These are phyloP conservation scores for Hydropsyche betteni DNA, from an alignment of 2,888 invertebrate genomes.

Conservation along the genomic window DNA sequence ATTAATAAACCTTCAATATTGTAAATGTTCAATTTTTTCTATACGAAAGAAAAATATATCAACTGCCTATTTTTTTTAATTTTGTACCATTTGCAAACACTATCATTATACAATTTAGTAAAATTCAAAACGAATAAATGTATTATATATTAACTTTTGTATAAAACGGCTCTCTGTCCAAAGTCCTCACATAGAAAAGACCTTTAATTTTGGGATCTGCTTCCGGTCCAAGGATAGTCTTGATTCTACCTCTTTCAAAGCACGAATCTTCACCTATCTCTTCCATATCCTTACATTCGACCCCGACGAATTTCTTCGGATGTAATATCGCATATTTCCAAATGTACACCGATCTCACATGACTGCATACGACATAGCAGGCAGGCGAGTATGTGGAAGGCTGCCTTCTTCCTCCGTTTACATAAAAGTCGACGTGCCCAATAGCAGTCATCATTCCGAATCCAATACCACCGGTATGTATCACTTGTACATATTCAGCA, in stretches of 20 bases:
- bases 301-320: constrained; percentile 38
- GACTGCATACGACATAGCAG: constrained; percentile 44
- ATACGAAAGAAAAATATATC: too few relatives aligned
- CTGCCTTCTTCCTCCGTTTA: constrained; percentile 53
- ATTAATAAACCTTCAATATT: too few relatives aligned
- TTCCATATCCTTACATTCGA: constrained; percentile 17
- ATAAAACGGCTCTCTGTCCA: constrained; percentile 23
- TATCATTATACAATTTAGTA: too few relatives aligned
- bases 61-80: too few relatives aligned
- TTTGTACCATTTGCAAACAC: too few relatives aligned
- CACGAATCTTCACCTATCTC: constrained; percentile 34
- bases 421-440: constrained; percentile 61
- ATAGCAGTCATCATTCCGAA: constrained; percentile 61
- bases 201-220: constrained; percentile 37
- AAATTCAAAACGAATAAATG: too few relatives aligned
- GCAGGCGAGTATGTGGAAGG: neutral
- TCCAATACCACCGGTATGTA: constrained; percentile 63
- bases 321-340: constrained; percentile 42
- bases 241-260: constrained; percentile 22
- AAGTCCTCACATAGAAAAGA: constrained; percentile 37
- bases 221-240: constrained; percentile 26
- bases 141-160: constrained; percentile 1
- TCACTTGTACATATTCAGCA: constrained; percentile 62
- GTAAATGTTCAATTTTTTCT: too few relatives aligned
- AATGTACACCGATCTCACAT: constrained; percentile 38